phyloP scores from a whole-genome alignment of 2,888 invertebrate species.

The Polydesmus complanatus region DNA sequence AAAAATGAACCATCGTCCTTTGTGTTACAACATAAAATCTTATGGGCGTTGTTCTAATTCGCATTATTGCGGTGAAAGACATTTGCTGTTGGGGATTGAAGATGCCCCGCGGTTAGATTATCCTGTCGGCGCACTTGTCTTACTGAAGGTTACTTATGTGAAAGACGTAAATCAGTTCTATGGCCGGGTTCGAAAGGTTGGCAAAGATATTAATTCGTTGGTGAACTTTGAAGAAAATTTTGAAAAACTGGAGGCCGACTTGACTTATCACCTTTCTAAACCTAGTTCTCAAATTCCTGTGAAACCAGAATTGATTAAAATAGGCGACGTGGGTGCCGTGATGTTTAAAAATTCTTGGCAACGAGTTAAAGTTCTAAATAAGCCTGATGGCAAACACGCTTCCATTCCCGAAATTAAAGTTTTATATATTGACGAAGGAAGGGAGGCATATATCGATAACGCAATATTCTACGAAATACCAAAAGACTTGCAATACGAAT shows the following conservation, averaged over 20 bases:
- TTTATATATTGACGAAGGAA: constrained; percentile 5
- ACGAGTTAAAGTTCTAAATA: constrained; percentile 3
- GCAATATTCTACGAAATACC: constrained; percentile 33
- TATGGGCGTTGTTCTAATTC: constrained; percentile 3
- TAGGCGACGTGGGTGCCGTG: constrained; percentile 46
- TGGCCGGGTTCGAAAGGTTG: constrained; percentile 39
- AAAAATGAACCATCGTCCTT: not conserved
- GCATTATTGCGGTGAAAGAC: constrained; percentile 2
- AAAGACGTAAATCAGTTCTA: constrained; percentile 48
- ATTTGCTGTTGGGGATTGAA: constrained; percentile 29
- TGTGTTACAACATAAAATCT: constrained; percentile 6
- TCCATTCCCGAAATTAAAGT: not conserved
- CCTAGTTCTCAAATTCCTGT: not conserved
- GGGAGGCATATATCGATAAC: constrained; percentile 21
- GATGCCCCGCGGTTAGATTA: constrained; percentile 34
- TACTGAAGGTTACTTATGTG: constrained; percentile 43
- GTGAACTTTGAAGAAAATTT: not conserved
- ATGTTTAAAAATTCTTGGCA: constrained; percentile 26
- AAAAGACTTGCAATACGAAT: constrained; percentile 29
- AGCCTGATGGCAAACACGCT: not conserved
- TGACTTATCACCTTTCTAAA: constrained; percentile 3
- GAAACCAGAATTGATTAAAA: constrained; percentile 23
- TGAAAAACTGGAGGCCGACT: not conserved
- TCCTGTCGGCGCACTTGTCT: constrained; percentile 39
- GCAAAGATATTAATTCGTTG: constrained; percentile 24